Evolutionary conservation across 2,888 invertebrate genomes (phyloP).

Genomic region (Smittia aterrima): DNA sequence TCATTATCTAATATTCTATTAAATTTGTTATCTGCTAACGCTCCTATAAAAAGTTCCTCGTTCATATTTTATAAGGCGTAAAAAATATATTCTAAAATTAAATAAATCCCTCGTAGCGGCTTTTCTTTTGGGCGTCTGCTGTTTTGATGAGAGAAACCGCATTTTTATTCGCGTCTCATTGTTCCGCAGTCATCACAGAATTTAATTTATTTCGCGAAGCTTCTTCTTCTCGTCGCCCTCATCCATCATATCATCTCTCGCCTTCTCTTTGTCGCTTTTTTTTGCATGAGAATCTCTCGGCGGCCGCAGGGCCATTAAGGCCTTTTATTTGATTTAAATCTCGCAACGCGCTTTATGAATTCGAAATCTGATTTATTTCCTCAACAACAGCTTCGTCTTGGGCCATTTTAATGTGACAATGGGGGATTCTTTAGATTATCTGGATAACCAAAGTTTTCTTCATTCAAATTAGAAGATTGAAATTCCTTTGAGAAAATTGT

Average conservation of each 20-base stretch:
- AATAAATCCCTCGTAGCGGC: slow-evolving; percentile 9
- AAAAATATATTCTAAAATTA: not conserved
- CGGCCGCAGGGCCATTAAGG: not conserved
- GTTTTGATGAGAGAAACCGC: slow-evolving; percentile 16
- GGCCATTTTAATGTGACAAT: no score
- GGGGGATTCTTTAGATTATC: no score
- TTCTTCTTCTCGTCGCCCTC: not conserved
- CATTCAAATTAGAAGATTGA: no score
- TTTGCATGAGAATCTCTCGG: not conserved
- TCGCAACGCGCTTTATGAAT: not conserved
- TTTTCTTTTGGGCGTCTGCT: not conserved
- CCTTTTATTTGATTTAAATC: slow-evolving; percentile 4
- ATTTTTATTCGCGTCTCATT: not conserved
- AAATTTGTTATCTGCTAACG: slow-evolving; percentile 31
- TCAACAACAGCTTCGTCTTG: no score
- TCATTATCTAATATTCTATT: slow-evolving; percentile 29
- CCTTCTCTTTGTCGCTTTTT: not conserved
- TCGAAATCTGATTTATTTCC: not conserved
- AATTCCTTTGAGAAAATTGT: no score
- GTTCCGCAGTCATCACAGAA: slow-evolving; percentile 1
- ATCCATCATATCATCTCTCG: slow-evolving; percentile 4
- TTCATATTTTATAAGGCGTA: slow-evolving; percentile 3
- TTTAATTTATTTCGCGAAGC: slow-evolving; percentile 3
- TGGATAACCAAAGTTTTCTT: no score
- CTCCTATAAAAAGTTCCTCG: slow-evolving; percentile 9